Evolutionary conservation across 2,113 vertebrate genomes (phyloP).

Genomic region (Phylloscopus trochilus): DNA sequence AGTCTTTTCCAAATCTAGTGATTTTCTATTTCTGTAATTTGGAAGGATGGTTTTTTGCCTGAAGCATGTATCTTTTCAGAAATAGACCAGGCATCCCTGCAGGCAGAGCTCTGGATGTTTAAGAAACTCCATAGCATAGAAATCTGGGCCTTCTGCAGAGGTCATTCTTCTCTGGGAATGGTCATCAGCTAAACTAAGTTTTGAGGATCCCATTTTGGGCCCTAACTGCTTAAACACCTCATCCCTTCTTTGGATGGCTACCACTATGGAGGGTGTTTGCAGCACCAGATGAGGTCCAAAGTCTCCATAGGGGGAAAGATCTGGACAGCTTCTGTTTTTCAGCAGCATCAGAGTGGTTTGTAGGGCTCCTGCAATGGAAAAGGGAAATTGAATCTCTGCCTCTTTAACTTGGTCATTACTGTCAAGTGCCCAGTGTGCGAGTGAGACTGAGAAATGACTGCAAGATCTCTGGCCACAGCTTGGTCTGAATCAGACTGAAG

Average conservation of each 20-base stretch:
- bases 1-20: background rate
- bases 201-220: background rate
- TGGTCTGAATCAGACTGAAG: accelerated
- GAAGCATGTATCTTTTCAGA: background rate
- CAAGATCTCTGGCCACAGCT: background rate
- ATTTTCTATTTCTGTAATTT: background rate
- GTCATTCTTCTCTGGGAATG: background rate
- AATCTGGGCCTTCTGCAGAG: background rate
- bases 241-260: background rate
- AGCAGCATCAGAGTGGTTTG: background rate
- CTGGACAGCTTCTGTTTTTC: background rate
- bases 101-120: background rate
- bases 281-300: background rate
- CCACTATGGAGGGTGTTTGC: background rate
- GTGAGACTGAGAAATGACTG: background rate
- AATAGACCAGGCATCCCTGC: background rate
- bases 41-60: background rate
- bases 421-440: background rate
- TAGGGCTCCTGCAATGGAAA: accelerated
- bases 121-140: accelerated
- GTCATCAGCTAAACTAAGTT: background rate
- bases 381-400: background rate
- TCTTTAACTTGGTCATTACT: background rate
- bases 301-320: background rate
- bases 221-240: background rate